These are phyloP conservation scores for Sminthurinus aureus DNA, from an alignment of 2,888 invertebrate species.

Conservation along the genomic window DNA sequence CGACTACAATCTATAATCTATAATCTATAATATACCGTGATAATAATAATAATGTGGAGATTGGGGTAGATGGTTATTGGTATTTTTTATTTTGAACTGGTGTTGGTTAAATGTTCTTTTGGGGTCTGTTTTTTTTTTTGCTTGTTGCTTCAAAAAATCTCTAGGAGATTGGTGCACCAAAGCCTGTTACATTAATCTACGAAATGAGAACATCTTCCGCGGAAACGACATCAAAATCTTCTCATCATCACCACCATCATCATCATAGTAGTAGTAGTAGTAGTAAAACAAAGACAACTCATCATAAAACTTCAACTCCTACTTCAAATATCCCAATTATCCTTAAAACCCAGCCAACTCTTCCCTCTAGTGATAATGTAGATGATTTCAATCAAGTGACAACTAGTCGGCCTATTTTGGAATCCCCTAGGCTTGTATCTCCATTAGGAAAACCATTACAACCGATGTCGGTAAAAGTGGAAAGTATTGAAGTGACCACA, in stretches of 20 bases:
- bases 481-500: constrained; percentile 26
- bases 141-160: background rate
- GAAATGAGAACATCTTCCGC: constrained; percentile 19
- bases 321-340: constrained; percentile 27
- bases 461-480: constrained; percentile 27
- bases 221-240: background rate
- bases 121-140: constrained; percentile 11
- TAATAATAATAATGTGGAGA: background rate
- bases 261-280: background rate
- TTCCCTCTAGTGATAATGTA: constrained; percentile 8
- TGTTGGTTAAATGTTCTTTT: constrained; percentile 14
- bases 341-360: constrained; percentile 33
- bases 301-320: background rate
- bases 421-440: constrained; percentile 33
- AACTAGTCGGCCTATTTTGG: background rate
- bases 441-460: constrained; percentile 26
- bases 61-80: constrained; percentile 1
- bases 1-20: background rate
- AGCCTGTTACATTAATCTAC: constrained; percentile 30
- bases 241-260: background rate
- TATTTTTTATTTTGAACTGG: background rate
- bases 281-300: background rate
- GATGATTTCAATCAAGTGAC: background rate
- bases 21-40: background rate
- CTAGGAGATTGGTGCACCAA: constrained; percentile 35